Evolutionary conservation across 2,888 invertebrate genomes (phyloP), one percentile per base, ranked within the genome.

Genomic region (Drosophila prostipennis): DNA sequence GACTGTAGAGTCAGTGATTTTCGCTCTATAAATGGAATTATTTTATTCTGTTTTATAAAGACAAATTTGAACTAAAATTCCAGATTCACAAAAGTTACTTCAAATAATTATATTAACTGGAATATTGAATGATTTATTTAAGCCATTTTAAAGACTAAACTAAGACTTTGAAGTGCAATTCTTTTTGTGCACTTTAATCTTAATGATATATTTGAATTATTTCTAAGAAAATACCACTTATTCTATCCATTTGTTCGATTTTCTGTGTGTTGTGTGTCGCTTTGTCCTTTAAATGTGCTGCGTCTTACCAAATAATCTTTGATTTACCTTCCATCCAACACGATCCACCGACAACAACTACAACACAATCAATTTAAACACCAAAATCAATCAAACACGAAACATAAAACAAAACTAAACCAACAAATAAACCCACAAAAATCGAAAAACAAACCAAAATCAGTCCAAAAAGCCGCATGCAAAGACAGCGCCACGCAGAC

Each of bases 401-500:
- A 32, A 43, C 13, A 53, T 34, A 16, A 34, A 26, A 37, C 32
- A 58, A 34, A 32, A 23, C 32, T 2, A 40, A 46, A 56, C 11
- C 26, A 26, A n/a, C 6, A 32, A 46, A 49, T n/a, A 29, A 7
- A 29, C 43, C 14, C 40, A 16, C 14, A 14, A 58, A 52, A 54
- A 43, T 6, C 29, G 10, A 45, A 51, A 51, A 37, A 65, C 13
- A 51, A 42, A 26, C 52, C 10, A 56, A 48, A 51, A 52, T 57
- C 82, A 84, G 82, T 63, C 67, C 37, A 84, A 69, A 81, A 86
- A 90, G 80, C 80, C 87, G 91, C 91, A 91, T 90, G 89, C 85
- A 69, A 91, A 91, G 82, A 80, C 85, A 86, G 88, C 86, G 79
- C 87, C 84, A 70, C 90, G 83, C 71, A 82, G 87, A 87, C 90